A percentile compares a stretch with the other conserved stretches of the same genome.
Conservation (phyloP, 2,113 vertebrate genomes). For the Panurus biarmicus region DNA sequence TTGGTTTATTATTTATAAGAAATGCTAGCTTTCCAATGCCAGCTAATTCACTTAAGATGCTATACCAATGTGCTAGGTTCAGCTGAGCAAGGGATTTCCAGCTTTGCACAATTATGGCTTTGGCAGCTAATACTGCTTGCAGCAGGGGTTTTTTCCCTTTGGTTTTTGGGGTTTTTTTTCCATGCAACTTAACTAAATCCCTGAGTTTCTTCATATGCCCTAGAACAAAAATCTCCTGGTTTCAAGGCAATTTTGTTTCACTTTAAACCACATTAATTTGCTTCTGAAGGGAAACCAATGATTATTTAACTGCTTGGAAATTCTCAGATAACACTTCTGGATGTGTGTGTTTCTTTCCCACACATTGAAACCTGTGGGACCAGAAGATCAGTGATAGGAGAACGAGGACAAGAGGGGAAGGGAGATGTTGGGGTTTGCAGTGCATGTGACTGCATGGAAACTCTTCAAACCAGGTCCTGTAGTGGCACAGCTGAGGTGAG, state of each 20-base stretch:
- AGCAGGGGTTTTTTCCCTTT: neutral
- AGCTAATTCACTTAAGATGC: conserved; percentile 45
- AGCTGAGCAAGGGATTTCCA: conserved; percentile 36
- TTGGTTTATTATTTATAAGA: conserved; percentile 28
- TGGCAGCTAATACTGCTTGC: neutral
- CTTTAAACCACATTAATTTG: neutral
- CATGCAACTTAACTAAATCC: neutral
- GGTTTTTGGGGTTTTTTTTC: neutral
- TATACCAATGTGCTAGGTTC: neutral
- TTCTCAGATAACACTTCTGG: neutral
- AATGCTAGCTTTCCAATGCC: neutral
- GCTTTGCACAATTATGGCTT: neutral
- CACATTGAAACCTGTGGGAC: neutral
- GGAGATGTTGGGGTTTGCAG: neutral
- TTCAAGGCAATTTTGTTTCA: neutral
- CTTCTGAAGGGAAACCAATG: neutral
- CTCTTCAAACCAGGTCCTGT: neutral
- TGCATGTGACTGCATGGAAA: accelerated
- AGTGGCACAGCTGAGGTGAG: neutral
- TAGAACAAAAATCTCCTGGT: neutral
- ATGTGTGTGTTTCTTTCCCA: accelerated
- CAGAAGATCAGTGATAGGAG: neutral
- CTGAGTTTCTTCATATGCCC: neutral
- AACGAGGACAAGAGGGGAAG: neutral
- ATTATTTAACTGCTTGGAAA: neutral